These are phyloP conservation scores for Copidosoma aretas DNA, from an alignment of 2,888 invertebrate species.

Conservation along the genomic window DNA sequence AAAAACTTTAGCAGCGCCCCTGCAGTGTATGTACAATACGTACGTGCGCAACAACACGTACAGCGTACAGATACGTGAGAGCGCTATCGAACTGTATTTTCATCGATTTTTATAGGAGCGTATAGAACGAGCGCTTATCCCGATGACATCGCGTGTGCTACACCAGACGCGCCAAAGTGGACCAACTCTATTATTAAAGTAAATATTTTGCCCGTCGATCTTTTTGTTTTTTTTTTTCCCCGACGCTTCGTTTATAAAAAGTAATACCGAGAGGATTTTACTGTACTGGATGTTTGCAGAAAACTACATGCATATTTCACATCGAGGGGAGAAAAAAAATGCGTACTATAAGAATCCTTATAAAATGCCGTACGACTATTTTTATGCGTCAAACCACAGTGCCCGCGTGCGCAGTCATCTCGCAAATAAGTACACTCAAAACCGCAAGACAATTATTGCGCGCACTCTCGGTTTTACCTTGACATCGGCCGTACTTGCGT, in stretches of 20 bases:
- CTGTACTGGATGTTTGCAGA: too few relatives aligned
- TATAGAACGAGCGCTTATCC: conserved; percentile 44
- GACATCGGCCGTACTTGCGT: not conserved
- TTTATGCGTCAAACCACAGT: too few relatives aligned
- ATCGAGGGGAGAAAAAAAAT: too few relatives aligned
- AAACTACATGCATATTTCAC: too few relatives aligned
- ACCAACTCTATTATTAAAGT: not conserved
- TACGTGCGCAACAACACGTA: not conserved
- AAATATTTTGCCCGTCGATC: not conserved
- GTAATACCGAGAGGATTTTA: too few relatives aligned
- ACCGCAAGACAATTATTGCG: not conserved
- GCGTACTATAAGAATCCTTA: too few relatives aligned
- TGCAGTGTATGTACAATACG: not conserved
- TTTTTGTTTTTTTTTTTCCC: not conserved
- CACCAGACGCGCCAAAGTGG: not conserved
- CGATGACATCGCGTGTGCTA: conserved; percentile 18
- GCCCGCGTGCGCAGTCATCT: too few relatives aligned
- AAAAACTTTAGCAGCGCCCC: conserved; percentile 11
- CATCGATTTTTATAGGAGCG: not conserved
- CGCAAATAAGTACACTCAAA: not conserved
- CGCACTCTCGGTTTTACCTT: not conserved
- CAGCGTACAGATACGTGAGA: not conserved
- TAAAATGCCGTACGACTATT: too few relatives aligned
- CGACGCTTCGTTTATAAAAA: not conserved
- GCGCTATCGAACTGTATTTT: not conserved